Evolutionary conservation across 1,140 invertebrate species (phyloP), one percentile per base, ranked within the genome.

Genomic region (Eueides isabella): DNA sequence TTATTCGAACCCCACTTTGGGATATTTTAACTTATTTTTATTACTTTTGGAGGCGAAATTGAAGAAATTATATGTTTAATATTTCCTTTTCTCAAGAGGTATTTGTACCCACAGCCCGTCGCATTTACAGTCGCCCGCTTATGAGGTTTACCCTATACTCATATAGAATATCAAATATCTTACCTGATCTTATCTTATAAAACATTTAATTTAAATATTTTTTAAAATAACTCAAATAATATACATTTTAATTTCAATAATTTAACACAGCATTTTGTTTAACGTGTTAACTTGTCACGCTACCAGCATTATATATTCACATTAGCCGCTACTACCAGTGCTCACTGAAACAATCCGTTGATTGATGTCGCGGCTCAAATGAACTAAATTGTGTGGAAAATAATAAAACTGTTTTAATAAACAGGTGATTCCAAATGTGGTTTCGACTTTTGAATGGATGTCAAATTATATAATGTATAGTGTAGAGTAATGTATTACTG

Each of bases 251-350:
- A 19, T 5, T 55, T 55, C 48, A 55, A 55, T 55, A 55, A 55
- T 26, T 55, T 55, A 55, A 23, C 23, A 11, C 23, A 6, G 48
- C 23, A 44, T 55, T 55, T 26, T 23, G 19, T 26, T 48, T 73
- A 55, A 67, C 48, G 64, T 61, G 62, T 72, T 44, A 72, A 64
- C 71, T 35, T 72, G 41, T 72, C 71, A 61, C 41, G 14, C 29
- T 66, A 29, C 14, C 61, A 28, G 12, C 38, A 65, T 72, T 65
- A 65, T 72, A 48, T 31, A 30, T 26, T 29, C 14, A 70, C 31
- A 71, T 72, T 65, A 65, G 70, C 70, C 9, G 19, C 19, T 44
- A 6, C 12, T 16, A 16, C n/a, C 41, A 9, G 41, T 2, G 0
- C 23, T 55, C 48, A 26, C 48, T 55, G 12, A 26, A 55, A 55